Percentiles rank a stretch among this genome's conserved stretches.
Conservation (phyloP, 1,140 invertebrate species). For the Zaprionus nigranus region DNA sequence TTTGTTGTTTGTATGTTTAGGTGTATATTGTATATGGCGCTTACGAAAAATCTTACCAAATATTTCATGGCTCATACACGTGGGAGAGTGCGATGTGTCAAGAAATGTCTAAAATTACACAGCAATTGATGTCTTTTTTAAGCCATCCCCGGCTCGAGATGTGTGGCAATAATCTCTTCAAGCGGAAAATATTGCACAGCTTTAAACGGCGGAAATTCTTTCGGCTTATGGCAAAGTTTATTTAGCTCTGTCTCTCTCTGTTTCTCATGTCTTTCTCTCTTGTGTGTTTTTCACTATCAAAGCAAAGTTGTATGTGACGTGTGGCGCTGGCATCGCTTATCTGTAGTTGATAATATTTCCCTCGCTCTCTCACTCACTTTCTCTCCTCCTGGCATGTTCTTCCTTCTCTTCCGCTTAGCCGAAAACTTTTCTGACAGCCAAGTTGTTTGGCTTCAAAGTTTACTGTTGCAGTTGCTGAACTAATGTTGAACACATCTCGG, state of each 20-base stretch:
- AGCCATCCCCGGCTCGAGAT: not conserved
- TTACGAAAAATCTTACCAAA: constrained; percentile 61
- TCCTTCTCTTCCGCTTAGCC: constrained; percentile 6
- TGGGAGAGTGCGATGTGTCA: constrained; percentile 35
- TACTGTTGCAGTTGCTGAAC: constrained; percentile 23
- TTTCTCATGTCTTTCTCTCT: constrained; percentile 3
- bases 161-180: constrained; percentile 49
- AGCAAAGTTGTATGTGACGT: constrained; percentile 44
- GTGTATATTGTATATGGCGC: constrained; percentile 28
- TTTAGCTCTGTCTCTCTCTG: constrained; percentile 4
- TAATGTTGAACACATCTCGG: not conserved
- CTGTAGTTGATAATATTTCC: constrained; percentile 45
- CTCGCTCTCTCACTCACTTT: not conserved
- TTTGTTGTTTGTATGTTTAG: not conserved
- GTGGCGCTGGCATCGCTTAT: constrained; percentile 27
- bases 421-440: constrained; percentile 56
- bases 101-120: constrained; percentile 68
- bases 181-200: constrained; percentile 51
- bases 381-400: not conserved
- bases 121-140: constrained; percentile 75
- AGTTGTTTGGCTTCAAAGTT: constrained; percentile 37
- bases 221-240: constrained; percentile 37
- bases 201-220: constrained; percentile 38
- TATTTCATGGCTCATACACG: constrained; percentile 48
- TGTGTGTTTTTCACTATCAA: constrained; percentile 50